phyloP scores from a whole-genome alignment of 2,797 vertebrate species.

The Eleutherodactylus coqui region DNA sequence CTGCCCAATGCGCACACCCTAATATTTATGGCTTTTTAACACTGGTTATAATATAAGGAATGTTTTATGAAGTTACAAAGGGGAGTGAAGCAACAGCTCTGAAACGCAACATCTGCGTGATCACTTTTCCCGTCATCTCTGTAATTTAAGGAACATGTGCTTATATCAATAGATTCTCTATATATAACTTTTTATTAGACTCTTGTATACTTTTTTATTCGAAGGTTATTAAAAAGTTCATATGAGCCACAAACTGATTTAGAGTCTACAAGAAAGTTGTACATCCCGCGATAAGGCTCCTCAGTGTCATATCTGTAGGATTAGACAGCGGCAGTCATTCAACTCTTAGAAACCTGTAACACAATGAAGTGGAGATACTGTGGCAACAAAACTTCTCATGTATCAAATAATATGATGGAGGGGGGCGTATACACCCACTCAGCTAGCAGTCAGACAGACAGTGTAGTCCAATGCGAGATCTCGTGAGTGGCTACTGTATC shows the following conservation, averaged over 20 bases:
- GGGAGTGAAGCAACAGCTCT: background rate
- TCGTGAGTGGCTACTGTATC: background rate
- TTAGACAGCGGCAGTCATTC: background rate
- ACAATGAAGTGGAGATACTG: background rate
- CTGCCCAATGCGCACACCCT: background rate
- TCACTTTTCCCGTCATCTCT: constrained; percentile 16
- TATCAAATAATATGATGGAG: background rate
- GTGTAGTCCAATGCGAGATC: background rate
- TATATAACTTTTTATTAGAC: constrained; percentile 10
- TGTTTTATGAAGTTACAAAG: background rate
- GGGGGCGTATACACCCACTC: background rate
- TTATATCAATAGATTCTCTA: background rate
- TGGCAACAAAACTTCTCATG: background rate
- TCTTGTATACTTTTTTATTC: constrained; percentile 11
- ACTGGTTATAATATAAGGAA: background rate
- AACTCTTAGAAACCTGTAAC: background rate
- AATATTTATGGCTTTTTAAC: background rate
- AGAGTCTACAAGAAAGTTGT: constrained; percentile 7
- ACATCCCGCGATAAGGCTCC: background rate
- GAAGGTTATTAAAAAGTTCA: background rate
- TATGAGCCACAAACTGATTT: constrained; percentile 3
- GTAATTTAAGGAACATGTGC: background rate
- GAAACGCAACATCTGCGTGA: background rate
- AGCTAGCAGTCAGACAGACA: background rate
- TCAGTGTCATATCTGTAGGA: background rate